A percentile compares a stretch with the other conserved stretches of the same genome.
phyloP scores from a whole-genome alignment of 2,888 invertebrate genomes.

The Cantharis flavilabris region DNA sequence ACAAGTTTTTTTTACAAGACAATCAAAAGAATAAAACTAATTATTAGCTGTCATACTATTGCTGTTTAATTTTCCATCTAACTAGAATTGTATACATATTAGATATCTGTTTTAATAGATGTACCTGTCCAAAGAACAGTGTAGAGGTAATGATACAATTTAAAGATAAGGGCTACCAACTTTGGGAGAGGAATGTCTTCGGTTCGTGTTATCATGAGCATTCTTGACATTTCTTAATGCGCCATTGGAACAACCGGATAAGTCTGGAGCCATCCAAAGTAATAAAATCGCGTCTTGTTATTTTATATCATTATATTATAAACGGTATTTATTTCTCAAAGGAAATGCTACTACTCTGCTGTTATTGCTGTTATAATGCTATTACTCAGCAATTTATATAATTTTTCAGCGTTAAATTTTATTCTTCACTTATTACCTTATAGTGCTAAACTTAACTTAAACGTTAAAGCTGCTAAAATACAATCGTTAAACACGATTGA shows the following conservation, averaged over 20 bases:
- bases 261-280: slow-evolving; percentile 21
- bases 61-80: slow-evolving; percentile 26
- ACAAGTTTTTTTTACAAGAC: slow-evolving; percentile 18
- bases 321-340: neutral
- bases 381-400: neutral
- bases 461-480: neutral
- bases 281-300: slow-evolving; percentile 22
- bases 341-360: neutral
- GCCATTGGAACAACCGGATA: slow-evolving; percentile 24
- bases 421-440: neutral
- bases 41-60: slow-evolving; percentile 23
- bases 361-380: too few species aligned
- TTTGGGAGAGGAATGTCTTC: slow-evolving; percentile 33
- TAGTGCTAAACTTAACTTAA: neutral
- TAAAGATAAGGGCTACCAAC: slow-evolving; percentile 35
- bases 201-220: slow-evolving; percentile 30
- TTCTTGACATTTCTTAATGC: slow-evolving; percentile 31
- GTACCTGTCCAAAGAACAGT: slow-evolving; percentile 46
- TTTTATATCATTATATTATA: slow-evolving; percentile 12
- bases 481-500: neutral
- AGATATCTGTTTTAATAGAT: slow-evolving; percentile 49
- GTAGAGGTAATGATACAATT: slow-evolving; percentile 37
- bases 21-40: slow-evolving; percentile 24
- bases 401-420: neutral
- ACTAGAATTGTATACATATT: slow-evolving; percentile 17